A percentile compares a stretch with the other conserved stretches of the same genome.
These are phyloP conservation scores for Cecidostiba fungosa DNA, from an alignment of 2,888 invertebrate genomes.

Conservation along the genomic window DNA sequence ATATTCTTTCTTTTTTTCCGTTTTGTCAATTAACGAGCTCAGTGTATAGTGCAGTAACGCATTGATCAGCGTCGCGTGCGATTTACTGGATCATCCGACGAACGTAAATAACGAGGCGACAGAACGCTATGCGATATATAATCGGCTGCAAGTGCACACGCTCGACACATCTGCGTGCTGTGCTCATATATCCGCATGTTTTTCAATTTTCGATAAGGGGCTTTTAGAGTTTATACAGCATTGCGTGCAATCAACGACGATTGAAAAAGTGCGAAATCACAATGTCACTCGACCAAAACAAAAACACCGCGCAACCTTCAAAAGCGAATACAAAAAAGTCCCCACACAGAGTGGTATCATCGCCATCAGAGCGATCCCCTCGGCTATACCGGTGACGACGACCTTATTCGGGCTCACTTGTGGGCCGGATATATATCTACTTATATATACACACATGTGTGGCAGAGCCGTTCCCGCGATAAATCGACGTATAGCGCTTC, in stretches of 20 bases:
- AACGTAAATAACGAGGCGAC: background rate
- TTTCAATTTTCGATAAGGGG: no score
- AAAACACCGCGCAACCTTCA: no score
- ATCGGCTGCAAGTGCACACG: background rate
- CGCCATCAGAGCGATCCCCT: background rate
- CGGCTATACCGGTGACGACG: background rate
- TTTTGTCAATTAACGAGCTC: background rate
- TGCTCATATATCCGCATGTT: no score
- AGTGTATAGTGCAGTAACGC: background rate
- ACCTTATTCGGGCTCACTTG: constrained; percentile 10
- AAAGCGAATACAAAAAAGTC: background rate
- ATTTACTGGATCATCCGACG: background rate
- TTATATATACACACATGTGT: background rate
- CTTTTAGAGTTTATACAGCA: background rate
- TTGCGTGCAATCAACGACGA: background rate
- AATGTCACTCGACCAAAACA: background rate
- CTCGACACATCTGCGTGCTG: no score
- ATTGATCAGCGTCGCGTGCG: background rate
- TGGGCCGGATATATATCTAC: background rate
- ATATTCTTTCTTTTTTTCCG: background rate
- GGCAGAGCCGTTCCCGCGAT: background rate
- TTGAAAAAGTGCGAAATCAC: background rate
- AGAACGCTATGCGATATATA: background rate
- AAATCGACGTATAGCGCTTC: background rate
- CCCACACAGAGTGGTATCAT: background rate